Evolutionary conservation across 2,888 invertebrate species (phyloP).

Genomic region (Carcina quercana): DNA sequence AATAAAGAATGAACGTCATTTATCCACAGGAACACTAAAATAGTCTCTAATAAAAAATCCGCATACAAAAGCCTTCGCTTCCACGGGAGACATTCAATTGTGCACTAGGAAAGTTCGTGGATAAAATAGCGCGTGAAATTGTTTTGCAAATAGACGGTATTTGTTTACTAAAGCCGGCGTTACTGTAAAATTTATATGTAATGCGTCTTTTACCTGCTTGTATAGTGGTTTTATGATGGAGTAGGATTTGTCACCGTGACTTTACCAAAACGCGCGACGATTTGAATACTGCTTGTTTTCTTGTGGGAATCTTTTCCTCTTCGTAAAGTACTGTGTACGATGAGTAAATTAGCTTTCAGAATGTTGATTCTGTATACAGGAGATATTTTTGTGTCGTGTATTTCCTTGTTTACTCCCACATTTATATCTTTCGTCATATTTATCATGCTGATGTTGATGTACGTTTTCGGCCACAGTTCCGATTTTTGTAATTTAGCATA

Average conservation of each 20-base stretch:
- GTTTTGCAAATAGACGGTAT: slow-evolving; percentile 55
- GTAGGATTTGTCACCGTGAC: slow-evolving; percentile 40
- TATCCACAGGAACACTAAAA: slow-evolving; percentile 48
- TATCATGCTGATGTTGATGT: no score
- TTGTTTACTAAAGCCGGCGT: slow-evolving; percentile 57
- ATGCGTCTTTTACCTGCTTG: slow-evolving; percentile 36
- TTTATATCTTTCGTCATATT: no score
- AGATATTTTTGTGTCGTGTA: no score
- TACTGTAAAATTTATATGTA: slow-evolving; percentile 52
- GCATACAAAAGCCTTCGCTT: slow-evolving; percentile 43
- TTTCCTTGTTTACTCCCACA: no score
- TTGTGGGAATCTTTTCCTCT: no score
- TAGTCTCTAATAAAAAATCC: slow-evolving; percentile 50
- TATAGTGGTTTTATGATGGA: slow-evolving; percentile 31
- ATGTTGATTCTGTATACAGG: no score
- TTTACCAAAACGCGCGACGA: slow-evolving; percentile 26
- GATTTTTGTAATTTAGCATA: no score
- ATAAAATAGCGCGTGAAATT: slow-evolving; percentile 70
- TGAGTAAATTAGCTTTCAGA: no score
- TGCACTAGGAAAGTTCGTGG: slow-evolving; percentile 50
- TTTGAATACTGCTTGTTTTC: slow-evolving; percentile 15
- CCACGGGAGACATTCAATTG: slow-evolving; percentile 56
- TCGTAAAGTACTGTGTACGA: no score
- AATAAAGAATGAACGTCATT: slow-evolving; percentile 53
- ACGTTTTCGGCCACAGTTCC: no score